Evolutionary conservation across 1,140 invertebrate genomes (phyloP), one percentile per base, ranked within the genome.

Genomic region (Metaphire vulgaris): DNA sequence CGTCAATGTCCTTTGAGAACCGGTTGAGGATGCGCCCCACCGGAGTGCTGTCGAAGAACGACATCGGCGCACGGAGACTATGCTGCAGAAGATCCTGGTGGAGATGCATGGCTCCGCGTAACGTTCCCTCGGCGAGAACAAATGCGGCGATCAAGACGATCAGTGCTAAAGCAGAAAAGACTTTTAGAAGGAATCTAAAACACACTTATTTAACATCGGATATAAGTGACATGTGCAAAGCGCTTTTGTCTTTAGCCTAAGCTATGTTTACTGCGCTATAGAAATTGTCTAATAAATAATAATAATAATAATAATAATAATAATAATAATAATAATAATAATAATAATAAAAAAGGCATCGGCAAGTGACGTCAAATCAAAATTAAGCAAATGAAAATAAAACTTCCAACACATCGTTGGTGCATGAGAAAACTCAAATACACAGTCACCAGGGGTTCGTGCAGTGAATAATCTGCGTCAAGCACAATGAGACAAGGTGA

Each of bases 11-110:
- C 34, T 76, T 75, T 26, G 77, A 78, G 70, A 78, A 77, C 1
- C 74, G 33, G 76, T 76, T n/a, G 33, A 72, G 72, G 1, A 93
- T 90, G 34, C 82, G 79, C 33, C 87, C 86, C 6, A 84, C 33
- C 32, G 87, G 87, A 30, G 82, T 85, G 0, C 84, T 82, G 74
- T 85, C 91, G 86, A 93, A 93, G 88, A 93, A 93, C 72, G 85
- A 85, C 86, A 91, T 89, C 30, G 91, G 90, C 80, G 89, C 89
- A 75, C 85, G 87, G 80, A 93, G 81, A 80, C 92, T 90, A 29
- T 80, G 80, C 72, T 84, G 78, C 1, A 86, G 64, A n/a, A 80
- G 31, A 29, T 69, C 56, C 1, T 21, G 15, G 64, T 81, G 80
- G 6, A 78, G 74, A 21, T 30, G 31, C 2, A 64, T 14, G 1